Evolutionary conservation across 2,113 vertebrate species (phyloP), one percentile per base, ranked within the genome.

Genomic region (Chionomys nivalis): DNA sequence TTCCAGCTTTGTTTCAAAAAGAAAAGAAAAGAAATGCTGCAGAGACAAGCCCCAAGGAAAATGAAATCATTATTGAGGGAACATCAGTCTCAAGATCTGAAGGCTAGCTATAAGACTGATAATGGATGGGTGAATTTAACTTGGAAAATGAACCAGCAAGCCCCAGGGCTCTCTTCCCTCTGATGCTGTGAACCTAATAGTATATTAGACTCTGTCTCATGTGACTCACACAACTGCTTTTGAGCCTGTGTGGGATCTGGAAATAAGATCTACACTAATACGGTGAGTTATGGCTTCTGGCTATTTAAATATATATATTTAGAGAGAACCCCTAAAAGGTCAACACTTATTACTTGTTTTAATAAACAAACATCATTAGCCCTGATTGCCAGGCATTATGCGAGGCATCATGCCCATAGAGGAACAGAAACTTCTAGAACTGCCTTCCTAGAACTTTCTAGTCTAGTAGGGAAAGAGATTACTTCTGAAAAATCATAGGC

Each of bases 1-100:
- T 70, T 58, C 24, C 5, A 75, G 58, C n/a, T 73, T 42, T 42
- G 28, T 16, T 75, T 58, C 52, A 58, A 73, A 89, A 89, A 42
- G n/a, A 42, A 89, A 89, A 58, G 26, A 72, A 88, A 55, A 87
- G 52, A 39, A 55, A 63, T 58, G 6, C 33, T 70, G 3, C 36
- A n/a, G 61, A 92, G 42, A 82, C 70, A 23, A 33, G 78, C 89
- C 52, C 66, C 36, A 26, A 93, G 68, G 89, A 92, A 97, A 94
- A 95, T 33, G 44, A 91, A 90, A 17, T 90, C 87, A 89, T 78
- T n/a, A 65, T 0, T 31, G 86, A 93, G n/a, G 42, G 4, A 78
- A 2, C 55, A 86, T 78, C 92, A 21, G 49, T 97, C 86, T 90
- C 90, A 82, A 86, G 26, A 68, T 39, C 73, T 1, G 3, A 77